phyloP scores from a whole-genome alignment of 2,888 invertebrate species.

The Latrodectus hesperus region DNA sequence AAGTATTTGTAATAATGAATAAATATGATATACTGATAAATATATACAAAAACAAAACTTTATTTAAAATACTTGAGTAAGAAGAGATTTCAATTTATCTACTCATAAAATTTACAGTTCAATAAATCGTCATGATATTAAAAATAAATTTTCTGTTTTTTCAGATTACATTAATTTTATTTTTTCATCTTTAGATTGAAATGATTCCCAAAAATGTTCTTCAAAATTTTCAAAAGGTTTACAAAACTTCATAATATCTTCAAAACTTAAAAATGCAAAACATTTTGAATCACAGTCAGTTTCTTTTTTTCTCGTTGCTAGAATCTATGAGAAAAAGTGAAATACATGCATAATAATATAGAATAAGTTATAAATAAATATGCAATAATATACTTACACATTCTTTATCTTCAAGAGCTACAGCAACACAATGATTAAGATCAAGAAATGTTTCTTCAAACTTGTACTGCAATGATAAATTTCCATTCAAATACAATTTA shows the following conservation, averaged over 20 bases:
- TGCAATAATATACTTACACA: background rate
- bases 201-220: conserved; percentile 52
- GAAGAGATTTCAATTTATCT: too few species aligned
- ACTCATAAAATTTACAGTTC: too few species aligned
- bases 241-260: conserved; percentile 54
- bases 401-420: conserved; percentile 78
- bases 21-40: too few species aligned
- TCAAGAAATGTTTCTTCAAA: conserved; percentile 90
- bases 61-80: too few species aligned
- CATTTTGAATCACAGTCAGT: background rate
- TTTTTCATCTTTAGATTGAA: conserved; percentile 42
- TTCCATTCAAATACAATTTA: conserved; percentile 80
- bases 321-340: background rate
- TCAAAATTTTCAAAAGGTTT: conserved; percentile 45
- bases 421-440: conserved; percentile 85
- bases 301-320: background rate
- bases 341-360: background rate
- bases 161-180: background rate
- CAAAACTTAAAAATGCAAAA: conserved; percentile 41
- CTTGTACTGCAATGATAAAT: conserved; percentile 80
- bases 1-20: too few species aligned
- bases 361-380: too few species aligned
- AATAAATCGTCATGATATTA: background rate
- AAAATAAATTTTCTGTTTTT: conserved; percentile 16
- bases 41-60: too few species aligned